phyloP scores from a whole-genome alignment of 2,888 invertebrate species.

The Microchrysa polita region DNA sequence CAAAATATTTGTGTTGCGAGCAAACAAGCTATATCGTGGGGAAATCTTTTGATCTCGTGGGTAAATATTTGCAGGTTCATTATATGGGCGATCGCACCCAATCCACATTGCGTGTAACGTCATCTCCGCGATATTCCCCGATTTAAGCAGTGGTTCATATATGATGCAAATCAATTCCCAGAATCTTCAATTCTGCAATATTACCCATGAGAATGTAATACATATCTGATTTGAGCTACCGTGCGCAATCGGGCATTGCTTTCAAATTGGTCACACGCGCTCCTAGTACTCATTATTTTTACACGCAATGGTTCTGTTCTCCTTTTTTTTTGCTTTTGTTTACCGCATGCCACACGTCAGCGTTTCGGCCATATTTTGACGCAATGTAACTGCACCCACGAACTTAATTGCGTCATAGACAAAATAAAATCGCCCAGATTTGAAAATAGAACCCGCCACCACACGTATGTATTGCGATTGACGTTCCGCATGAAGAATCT shows the following conservation, averaged over 20 bases:
- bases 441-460: conserved; percentile 5
- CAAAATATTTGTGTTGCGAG: background rate
- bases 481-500: background rate
- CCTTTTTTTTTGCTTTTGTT: too few relatives aligned
- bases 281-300: background rate
- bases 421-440: conserved; percentile 19
- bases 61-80: conserved; percentile 1
- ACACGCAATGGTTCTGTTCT: background rate
- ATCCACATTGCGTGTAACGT: background rate
- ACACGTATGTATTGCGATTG: background rate
- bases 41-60: background rate
- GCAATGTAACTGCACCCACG: conserved; percentile 28
- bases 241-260: too few relatives aligned
- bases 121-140: too few relatives aligned
- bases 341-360: conserved; percentile 12
- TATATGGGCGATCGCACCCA: background rate
- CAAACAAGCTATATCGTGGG: background rate
- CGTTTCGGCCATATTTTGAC: conserved; percentile 18
- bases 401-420: conserved; percentile 24
- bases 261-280: background rate
- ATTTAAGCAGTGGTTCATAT: background rate
- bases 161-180: background rate
- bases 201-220: too few relatives aligned
- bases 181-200: background rate
- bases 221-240: too few relatives aligned